Evolutionary conservation across 2,797 vertebrate genomes (phyloP).

Genomic region (Astyanax mexicanus): DNA sequence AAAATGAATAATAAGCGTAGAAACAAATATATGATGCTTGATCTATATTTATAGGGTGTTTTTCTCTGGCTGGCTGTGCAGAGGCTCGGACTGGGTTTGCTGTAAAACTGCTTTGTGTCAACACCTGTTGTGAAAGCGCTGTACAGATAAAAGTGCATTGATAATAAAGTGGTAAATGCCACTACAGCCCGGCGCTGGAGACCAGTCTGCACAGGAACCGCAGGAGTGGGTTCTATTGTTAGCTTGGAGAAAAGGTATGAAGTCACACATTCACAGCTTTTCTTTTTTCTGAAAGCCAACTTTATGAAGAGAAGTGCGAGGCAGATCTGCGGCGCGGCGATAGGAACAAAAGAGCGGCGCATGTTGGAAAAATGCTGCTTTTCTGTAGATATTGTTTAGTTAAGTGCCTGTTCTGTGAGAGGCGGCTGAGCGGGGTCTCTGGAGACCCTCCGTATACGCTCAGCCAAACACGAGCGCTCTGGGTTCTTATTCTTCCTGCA

Average conservation of each 20-base stretch:
- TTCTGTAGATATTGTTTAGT: conserved; percentile 32
- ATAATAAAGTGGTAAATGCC: no score
- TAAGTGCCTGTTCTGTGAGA: conserved; percentile 21
- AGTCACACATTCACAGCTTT: neutral
- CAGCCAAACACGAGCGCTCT: conserved; percentile 2
- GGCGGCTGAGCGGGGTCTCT: conserved; percentile 21
- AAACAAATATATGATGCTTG: no score
- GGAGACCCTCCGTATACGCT: neutral
- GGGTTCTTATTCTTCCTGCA: conserved; percentile 20
- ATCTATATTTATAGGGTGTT: no score
- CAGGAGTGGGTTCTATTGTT: neutral
- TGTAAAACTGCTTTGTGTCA: no score
- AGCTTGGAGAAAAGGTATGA: neutral
- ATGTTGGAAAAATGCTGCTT: conserved; percentile 24
- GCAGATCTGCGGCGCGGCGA: neutral
- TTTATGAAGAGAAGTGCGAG: neutral
- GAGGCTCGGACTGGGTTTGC: no score
- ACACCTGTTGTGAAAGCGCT: no score
- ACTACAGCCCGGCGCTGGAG: no score
- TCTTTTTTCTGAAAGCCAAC: neutral
- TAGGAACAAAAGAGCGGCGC: neutral
- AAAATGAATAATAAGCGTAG: no score
- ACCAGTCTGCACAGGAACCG: neutral
- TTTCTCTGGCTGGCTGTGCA: no score
- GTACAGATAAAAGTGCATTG: no score